Evolutionary conservation across 2,888 invertebrate genomes (phyloP), one percentile per base, ranked within the genome.

Genomic region (Synanthedon tipuliformis): DNA sequence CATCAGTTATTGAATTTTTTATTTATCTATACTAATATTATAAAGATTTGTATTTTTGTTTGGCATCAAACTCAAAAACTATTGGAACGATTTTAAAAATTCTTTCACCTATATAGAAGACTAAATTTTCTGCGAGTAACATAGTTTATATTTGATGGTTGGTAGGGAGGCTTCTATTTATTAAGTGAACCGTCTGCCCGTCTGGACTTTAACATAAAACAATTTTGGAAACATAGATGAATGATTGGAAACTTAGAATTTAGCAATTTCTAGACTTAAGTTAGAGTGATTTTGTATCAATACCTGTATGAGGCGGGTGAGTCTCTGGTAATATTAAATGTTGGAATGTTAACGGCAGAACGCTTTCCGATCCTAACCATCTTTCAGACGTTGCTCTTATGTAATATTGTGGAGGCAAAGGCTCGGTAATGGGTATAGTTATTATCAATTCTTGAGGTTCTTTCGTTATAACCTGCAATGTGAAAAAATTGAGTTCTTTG

Each of bases 371-470:
- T 12, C 90, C 90, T 52, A 91, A 60, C 92, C 92, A 91, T 54
- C 89, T 91, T 80, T 99, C 98, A 54, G 96, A 97, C 18, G 92
- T 92, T 3, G 94, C 93, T 61, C 93, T 90, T 40, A 98, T 92
- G 64, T 95, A 93, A 84, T 98, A 99, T 74, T 98, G 98, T 4
- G 93, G 90, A 0, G 98, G 97, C 56, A 97, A 78, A 0, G 97
- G 95, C 65, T 96, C 98, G 48, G 92, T 90, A 51, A 99, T 90
- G 0, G 99, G 99, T 67, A 99, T 97, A 0, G 98, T 99, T 86
- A 99, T 97, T 0, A 96, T 91, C 23, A 99, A 82, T 64, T 94
- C 93, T 71, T 97, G 95, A 0, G 92, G 89, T 64, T 96, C 94
- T 12, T 89, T 88, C 1, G 89, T 89, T 48, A 92, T 81, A 0